Evolutionary conservation across 2,113 vertebrate species (phyloP).

Genomic region (Gasterosteus nipponicus): DNA sequence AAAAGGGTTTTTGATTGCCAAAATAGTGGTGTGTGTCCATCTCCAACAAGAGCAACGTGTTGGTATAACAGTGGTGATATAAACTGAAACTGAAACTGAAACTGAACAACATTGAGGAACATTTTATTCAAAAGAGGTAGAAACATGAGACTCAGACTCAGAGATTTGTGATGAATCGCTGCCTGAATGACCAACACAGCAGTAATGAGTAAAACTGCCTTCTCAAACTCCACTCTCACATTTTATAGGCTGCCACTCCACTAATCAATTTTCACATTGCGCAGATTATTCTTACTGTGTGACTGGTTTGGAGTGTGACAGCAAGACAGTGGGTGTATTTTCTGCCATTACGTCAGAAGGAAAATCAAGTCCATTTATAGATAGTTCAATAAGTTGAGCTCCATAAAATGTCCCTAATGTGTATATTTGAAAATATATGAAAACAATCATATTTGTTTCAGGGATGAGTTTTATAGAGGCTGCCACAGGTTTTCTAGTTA

Average conservation of each 20-base stretch:
- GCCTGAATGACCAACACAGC: neutral
- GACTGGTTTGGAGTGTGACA: neutral
- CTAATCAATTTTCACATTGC: neutral
- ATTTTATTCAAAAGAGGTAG: neutral
- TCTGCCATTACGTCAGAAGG: neutral
- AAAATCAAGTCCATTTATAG: neutral
- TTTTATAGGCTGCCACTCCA: neutral
- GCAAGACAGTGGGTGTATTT: too few relatives aligned
- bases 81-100: neutral
- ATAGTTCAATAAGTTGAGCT: neutral
- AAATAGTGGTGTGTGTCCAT: neutral
- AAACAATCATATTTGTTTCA: neutral
- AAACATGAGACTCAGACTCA: neutral
- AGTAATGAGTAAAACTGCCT: neutral
- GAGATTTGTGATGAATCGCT: neutral
- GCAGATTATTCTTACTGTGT: neutral
- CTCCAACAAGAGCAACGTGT: neutral
- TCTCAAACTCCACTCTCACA: neutral
- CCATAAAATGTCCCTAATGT: neutral
- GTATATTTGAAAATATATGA: neutral
- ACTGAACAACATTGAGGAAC: neutral
- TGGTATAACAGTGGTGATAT: neutral
- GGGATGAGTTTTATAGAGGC: neutral
- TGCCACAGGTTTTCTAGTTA: neutral
- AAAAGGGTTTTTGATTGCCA: slow-evolving; percentile 3